phyloP scores from a whole-genome alignment of 2,113 vertebrate genomes.

The Ptilonorhynchus violaceus region DNA sequence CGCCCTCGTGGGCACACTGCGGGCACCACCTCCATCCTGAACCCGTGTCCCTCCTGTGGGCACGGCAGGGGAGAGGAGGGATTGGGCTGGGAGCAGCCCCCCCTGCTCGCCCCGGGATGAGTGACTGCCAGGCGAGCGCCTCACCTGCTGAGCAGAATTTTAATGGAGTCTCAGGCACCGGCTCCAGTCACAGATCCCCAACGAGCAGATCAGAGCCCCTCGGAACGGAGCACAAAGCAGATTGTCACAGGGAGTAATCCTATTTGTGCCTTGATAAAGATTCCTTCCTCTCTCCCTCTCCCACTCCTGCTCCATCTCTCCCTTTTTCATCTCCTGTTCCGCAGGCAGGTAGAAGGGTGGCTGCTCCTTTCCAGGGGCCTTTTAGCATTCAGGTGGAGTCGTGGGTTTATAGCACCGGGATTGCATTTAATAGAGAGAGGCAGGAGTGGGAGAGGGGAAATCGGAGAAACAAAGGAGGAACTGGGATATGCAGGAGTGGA shows the following conservation, averaged over 20 bases:
- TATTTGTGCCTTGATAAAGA: conserved; percentile 39
- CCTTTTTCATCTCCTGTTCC: background rate
- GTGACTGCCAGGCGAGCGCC: background rate
- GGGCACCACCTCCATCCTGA: fast-evolving
- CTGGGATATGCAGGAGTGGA: background rate
- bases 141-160: conserved; percentile 53
- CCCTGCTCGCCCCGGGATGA: background rate
- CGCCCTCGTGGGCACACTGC: fast-evolving
- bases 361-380: conserved; percentile 27
- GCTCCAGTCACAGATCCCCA: background rate
- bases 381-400: conserved; percentile 50
- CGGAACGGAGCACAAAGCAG: conserved; percentile 40
- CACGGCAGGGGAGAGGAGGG: background rate
- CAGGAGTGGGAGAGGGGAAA: background rate
- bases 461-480: conserved; percentile 24
- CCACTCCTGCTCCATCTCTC: background rate
- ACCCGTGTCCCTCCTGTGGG: background rate
- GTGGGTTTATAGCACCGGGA: conserved; percentile 14
- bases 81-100: background rate
- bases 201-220: conserved; percentile 32
- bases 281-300: conserved; percentile 36
- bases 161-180: background rate
- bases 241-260: conserved; percentile 46
- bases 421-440: conserved; percentile 17
- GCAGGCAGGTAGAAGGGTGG: conserved; percentile 29